phyloP scores from a whole-genome alignment of 2,113 vertebrate species.

The Eidolon helvum region DNA sequence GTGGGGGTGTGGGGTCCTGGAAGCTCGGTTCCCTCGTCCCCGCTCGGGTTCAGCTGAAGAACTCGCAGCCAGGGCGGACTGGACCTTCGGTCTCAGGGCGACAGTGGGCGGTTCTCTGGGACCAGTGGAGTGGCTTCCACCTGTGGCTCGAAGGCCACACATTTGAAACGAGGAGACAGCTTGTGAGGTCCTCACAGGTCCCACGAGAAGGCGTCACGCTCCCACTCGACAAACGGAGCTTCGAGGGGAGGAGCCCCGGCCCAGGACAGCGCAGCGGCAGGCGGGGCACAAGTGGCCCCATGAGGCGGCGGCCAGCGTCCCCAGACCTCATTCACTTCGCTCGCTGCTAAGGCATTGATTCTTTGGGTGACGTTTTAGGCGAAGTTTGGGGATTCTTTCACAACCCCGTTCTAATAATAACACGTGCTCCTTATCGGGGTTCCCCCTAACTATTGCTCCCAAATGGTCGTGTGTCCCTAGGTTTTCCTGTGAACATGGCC shows the following conservation, averaged over 20 bases:
- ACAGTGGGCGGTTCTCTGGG: neutral
- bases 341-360: neutral
- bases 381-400: neutral
- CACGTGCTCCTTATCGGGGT: neutral
- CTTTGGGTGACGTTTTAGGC: neutral
- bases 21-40: neutral
- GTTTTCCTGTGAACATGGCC: neutral
- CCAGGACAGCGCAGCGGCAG: neutral
- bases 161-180: accelerated
- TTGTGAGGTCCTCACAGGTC: too few species aligned
- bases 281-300: neutral
- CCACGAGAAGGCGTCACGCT: too few species aligned
- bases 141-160: accelerated
- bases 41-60: neutral
- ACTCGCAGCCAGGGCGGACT: too few species aligned
- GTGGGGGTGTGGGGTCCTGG: neutral
- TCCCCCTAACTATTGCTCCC: accelerated
- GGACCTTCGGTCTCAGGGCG: too few species aligned
- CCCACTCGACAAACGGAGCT: neutral
- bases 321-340: accelerated
- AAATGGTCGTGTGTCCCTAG: neutral
- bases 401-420: neutral
- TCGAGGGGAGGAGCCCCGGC: neutral
- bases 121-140: neutral
- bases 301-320: neutral